phyloP scores from a whole-genome alignment of 2,888 invertebrate species.

The Clistopyga incitator region DNA sequence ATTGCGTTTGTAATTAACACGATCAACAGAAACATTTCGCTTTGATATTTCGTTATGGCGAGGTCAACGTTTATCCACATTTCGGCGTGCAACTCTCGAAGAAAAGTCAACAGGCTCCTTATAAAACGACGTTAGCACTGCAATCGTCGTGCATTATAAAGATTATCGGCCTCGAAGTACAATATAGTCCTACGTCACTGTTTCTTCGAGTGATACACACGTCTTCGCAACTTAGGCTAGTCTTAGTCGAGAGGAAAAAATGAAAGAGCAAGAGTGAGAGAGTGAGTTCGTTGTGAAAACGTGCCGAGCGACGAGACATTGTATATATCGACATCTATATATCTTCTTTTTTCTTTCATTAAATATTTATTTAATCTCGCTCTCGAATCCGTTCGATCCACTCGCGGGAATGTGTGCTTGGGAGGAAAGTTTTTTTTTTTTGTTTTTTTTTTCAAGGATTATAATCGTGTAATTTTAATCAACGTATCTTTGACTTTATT shows the following conservation, averaged over 20 bases:
- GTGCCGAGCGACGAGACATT: slow-evolving; percentile 45
- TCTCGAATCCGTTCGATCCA: slow-evolving; percentile 31
- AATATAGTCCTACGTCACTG: slow-evolving; percentile 46
- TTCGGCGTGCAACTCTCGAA: slow-evolving; percentile 58
- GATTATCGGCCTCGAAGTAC: slow-evolving; percentile 15
- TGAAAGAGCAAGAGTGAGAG: slow-evolving; percentile 37
- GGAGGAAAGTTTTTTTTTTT: slow-evolving; percentile 40
- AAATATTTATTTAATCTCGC: slow-evolving; percentile 16
- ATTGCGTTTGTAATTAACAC: slow-evolving; percentile 68
- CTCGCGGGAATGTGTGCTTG: slow-evolving; percentile 45
- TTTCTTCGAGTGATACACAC: slow-evolving; percentile 68
- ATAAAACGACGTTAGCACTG: slow-evolving; percentile 4
- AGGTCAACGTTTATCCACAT: slow-evolving; percentile 73
- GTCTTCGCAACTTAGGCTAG: slow-evolving; percentile 70
- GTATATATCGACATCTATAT: slow-evolving; percentile 28
- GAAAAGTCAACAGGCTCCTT: slow-evolving; percentile 38
- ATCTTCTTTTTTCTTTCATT: background rate
- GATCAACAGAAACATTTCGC: slow-evolving; percentile 72
- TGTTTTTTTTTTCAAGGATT: slow-evolving; percentile 46
- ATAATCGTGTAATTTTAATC: slow-evolving; percentile 52
- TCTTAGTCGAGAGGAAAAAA: slow-evolving; percentile 60
- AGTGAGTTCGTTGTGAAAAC: slow-evolving; percentile 59
- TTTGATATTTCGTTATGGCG: slow-evolving; percentile 72
- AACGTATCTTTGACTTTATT: slow-evolving; percentile 59
- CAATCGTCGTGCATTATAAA: slow-evolving; percentile 6